phyloP scores from a whole-genome alignment of 2,888 invertebrate species.

The Athrips mouffetella region DNA sequence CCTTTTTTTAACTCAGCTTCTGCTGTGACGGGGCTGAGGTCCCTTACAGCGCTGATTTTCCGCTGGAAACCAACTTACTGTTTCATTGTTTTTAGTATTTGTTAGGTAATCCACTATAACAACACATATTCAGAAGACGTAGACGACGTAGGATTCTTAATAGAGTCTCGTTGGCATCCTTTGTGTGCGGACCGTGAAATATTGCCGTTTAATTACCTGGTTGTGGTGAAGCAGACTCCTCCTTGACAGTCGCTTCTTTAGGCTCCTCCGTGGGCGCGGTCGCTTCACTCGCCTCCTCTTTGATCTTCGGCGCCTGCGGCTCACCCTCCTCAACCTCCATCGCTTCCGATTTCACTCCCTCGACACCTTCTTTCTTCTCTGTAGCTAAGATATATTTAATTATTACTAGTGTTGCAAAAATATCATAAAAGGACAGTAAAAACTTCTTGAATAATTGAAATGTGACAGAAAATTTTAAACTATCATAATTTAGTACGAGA shows the following conservation, averaged over 20 bases:
- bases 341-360: slow-evolving; percentile 54
- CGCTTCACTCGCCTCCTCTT: slow-evolving; percentile 64
- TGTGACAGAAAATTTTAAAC: too few species aligned
- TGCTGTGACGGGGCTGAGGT: too few species aligned
- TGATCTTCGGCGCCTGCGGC: slow-evolving; percentile 58
- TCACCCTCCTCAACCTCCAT: slow-evolving; percentile 72
- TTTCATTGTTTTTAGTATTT: neutral
- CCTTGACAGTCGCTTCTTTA: slow-evolving; percentile 43
- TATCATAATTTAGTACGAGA: neutral
- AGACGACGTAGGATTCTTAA: too few species aligned
- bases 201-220: neutral
- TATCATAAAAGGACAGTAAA: too few species aligned
- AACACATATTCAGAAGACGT: too few species aligned
- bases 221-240: slow-evolving; percentile 8
- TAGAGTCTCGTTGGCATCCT: too few species aligned
- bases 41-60: too few species aligned
- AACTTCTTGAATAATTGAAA: too few species aligned
- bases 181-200: too few species aligned
- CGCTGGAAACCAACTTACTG: too few species aligned
- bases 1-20: too few species aligned
- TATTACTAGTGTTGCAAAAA: neutral
- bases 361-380: slow-evolving; percentile 63
- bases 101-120: too few species aligned
- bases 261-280: slow-evolving; percentile 56
- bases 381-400: neutral